Percentiles rank a stretch among this genome's conserved stretches.
These are phyloP conservation scores for Trileptium ribeirensis DNA, from an alignment of 2,888 invertebrate genomes.

Conservation along the genomic window DNA sequence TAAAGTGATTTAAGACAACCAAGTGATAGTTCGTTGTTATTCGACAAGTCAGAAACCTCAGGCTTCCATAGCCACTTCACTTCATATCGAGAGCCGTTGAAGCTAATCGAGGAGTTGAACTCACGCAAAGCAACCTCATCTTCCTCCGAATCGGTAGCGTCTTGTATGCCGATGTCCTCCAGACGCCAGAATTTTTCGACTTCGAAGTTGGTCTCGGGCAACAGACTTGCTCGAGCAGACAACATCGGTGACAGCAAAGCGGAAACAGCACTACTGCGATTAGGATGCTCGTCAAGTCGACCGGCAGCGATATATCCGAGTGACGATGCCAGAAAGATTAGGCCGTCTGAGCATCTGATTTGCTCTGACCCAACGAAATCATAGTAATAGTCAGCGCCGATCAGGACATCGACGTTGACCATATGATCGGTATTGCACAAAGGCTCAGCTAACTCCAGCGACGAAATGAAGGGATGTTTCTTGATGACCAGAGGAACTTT, in stretches of 20 bases:
- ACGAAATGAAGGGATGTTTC: neutral
- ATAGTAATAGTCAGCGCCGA: neutral
- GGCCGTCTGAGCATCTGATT: neutral
- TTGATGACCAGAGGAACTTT: neutral
- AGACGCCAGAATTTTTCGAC: neutral
- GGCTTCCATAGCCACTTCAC: slow-evolving; percentile 1
- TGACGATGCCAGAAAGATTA: neutral
- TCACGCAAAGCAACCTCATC: neutral
- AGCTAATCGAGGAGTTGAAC: neutral
- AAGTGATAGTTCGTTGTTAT: neutral
- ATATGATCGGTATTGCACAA: neutral
- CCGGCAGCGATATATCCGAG: slow-evolving; percentile 2
- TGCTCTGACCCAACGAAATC: neutral
- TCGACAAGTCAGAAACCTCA: neutral
- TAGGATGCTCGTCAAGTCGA: neutral
- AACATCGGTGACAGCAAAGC: neutral
- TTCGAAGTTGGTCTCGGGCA: neutral
- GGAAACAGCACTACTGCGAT: neutral
- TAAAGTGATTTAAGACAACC: slow-evolving; percentile 12
- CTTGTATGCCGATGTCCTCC: neutral
- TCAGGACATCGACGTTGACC: neutral
- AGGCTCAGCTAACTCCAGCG: neutral
- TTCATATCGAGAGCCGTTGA: neutral
- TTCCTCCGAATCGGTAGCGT: neutral
- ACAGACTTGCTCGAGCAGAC: neutral